Evolutionary conservation across 2,113 vertebrate genomes (phyloP).

Genomic region (Menidia beryllina): DNA sequence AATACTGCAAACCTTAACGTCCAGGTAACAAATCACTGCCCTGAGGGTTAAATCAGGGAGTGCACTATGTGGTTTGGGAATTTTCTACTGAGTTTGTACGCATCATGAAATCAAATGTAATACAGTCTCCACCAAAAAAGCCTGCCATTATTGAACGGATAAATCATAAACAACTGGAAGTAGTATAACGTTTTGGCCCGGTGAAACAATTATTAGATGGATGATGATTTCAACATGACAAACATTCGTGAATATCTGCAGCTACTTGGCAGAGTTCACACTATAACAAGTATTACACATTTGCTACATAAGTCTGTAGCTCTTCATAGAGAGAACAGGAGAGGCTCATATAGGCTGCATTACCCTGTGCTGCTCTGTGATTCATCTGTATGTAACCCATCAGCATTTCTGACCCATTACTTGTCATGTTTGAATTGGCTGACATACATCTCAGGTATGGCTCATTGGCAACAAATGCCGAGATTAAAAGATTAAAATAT

Average conservation of each 20-base stretch:
- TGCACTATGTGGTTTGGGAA: slow-evolving; percentile 54
- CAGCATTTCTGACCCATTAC: slow-evolving; percentile 46
- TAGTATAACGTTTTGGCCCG: background rate
- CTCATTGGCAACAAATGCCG: slow-evolving; percentile 33
- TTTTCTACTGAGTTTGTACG: slow-evolving; percentile 23
- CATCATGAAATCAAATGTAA: slow-evolving; percentile 50
- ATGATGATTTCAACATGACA: background rate
- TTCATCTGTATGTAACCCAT: slow-evolving; percentile 35
- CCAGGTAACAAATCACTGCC: slow-evolving; percentile 71
- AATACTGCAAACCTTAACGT: slow-evolving; percentile 57
- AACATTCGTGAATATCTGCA: background rate
- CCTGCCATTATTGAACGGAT: slow-evolving; percentile 4
- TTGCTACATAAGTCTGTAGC: background rate
- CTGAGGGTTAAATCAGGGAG: slow-evolving; percentile 51
- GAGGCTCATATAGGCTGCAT: background rate
- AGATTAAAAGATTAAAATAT: slow-evolving; percentile 14
- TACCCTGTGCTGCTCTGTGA: slow-evolving; percentile 33
- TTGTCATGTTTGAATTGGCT: slow-evolving; percentile 39
- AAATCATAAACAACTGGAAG: background rate
- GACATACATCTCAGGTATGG: slow-evolving; percentile 32
- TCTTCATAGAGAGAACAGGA: background rate
- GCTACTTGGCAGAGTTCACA: background rate
- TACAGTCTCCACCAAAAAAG: slow-evolving; percentile 45
- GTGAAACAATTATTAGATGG: background rate
- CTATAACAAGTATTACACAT: background rate